phyloP scores from a whole-genome alignment of 2,888 invertebrate genomes.

The Mamestra brassicae region DNA sequence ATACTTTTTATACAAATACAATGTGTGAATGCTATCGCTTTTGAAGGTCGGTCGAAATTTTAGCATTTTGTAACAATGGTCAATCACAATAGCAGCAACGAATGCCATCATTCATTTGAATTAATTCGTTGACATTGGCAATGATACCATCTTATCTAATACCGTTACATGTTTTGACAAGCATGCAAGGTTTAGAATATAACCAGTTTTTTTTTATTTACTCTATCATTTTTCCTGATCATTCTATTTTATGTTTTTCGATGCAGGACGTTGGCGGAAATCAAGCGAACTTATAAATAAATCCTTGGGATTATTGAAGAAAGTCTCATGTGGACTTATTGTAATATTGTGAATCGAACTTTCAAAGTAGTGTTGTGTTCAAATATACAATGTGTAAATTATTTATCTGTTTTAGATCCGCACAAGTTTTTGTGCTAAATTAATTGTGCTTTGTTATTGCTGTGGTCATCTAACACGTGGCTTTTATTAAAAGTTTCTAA shows the following conservation, averaged over 20 bases:
- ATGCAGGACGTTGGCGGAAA: constrained; percentile 2
- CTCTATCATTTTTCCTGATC: background rate
- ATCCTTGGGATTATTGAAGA: constrained; percentile 10
- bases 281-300: constrained; percentile 3
- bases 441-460: background rate
- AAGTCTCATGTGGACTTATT: background rate
- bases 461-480: background rate
- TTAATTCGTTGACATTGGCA: constrained; percentile 61
- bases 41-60: constrained; percentile 51
- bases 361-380: background rate
- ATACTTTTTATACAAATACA: constrained; percentile 49
- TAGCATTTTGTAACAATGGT: constrained; percentile 54
- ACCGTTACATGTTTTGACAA: constrained; percentile 37
- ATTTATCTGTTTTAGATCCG: no score
- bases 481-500: background rate
- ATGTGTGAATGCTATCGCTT: constrained; percentile 50
- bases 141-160: constrained; percentile 60
- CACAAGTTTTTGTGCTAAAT: background rate
- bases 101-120: constrained; percentile 54
- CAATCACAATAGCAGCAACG: constrained; percentile 41
- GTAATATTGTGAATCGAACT: background rate
- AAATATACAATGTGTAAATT: background rate
- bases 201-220: background rate
- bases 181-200: background rate
- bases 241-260: background rate